Evolutionary conservation across 2,113 vertebrate species (phyloP), one percentile per base, ranked within the genome.

Genomic region (Microcebus tavaratra): DNA sequence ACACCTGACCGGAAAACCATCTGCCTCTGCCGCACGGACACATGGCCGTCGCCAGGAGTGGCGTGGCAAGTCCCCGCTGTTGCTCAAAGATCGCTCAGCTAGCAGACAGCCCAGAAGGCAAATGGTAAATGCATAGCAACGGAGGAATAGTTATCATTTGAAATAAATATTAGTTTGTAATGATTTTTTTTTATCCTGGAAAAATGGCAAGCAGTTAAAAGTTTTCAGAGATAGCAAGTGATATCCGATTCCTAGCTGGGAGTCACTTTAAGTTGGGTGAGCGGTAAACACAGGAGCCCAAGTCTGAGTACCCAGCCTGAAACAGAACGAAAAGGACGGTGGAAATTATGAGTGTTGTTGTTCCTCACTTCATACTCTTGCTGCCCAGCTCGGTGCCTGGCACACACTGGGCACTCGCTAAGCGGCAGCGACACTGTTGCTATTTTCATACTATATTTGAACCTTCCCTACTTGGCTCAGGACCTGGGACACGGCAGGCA

Each of bases 1-100:
- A 70, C 85, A 97, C 76, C 63, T 96, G 92, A 94, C 42, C 13
- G 18, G 89, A 97, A 97, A 53, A 57, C 91, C 93, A 93, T 95
- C 96, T 83, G 79, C 79, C n/a, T 21, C 17, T 23, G 72, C 86
- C 55, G 21, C 36, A 0, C 6, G 88, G 90, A 86, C 76, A 21
- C 68, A 8, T 13, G 83, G 36, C 70, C 29, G 1, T 0, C 0
- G 18, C 72, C 18, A 3, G 34, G 59, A 18, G 1, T 5, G 63
- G 79, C 78, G 5, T 5, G 18, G 50, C 67, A 45, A 65, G 59
- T 15, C 55, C 86, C 8, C 0, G 8, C 7, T 1, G 3, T 1
- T 4, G 31, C 34, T 88, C 61, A 3, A 50, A 18, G 29, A 8
- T 34, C 45, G 48, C 31, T 82, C 48, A 2, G 31, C 72, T 18